Evolutionary conservation across 2,113 vertebrate species (phyloP), one percentile per base, ranked within the genome.

Genomic region (Oreotrochilus melanogaster): DNA sequence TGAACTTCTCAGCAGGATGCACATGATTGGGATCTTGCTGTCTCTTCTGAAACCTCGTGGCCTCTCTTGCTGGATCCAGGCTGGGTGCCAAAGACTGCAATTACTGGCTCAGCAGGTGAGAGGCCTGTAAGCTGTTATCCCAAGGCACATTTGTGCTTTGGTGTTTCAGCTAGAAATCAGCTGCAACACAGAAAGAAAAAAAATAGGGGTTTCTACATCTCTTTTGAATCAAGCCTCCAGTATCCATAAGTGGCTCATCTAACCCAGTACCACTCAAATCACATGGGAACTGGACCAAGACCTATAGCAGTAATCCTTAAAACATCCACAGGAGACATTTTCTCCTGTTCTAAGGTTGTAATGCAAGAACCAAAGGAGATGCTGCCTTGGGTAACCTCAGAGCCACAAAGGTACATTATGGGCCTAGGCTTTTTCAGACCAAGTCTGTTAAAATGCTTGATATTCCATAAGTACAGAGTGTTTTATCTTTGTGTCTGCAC

Each of bases 101-200:
- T 93, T 95, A 81, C 42, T 62, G 61, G 57, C 93, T 89, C 95
- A 92, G 90, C 57, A 89, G 81, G 89, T 22, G 33, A 80, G 43
- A 33, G 39, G 69, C n/a, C 45, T 24, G 51, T 79, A 85, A 93
- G 50, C 79, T 91, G 86, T 60, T 73, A 11, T 71, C 79, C 64
- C 50, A 56, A 83, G 37, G 64, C 78, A 66, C 28, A 28, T n/a
- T 65, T 73, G 57, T 51, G 48, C 78, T 85, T 85, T 31, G 22
- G 11, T 70, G 35, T 51, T 92, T 37, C 27, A 91, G n/a, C 45
- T 28, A 64, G 57, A 84, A 92, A 57, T 30, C 48, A 42, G 53
- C 25, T 81, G 80, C 69, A 82, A 43, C 18, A 14, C 6, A 13
- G 54, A 61, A 82, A 17, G 24, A 31, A 81, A 31, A 81, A 89